Evolutionary conservation across 1,140 invertebrate genomes (phyloP), one percentile per base, ranked within the genome.

Genomic region (Alviniconcha marisindica): DNA sequence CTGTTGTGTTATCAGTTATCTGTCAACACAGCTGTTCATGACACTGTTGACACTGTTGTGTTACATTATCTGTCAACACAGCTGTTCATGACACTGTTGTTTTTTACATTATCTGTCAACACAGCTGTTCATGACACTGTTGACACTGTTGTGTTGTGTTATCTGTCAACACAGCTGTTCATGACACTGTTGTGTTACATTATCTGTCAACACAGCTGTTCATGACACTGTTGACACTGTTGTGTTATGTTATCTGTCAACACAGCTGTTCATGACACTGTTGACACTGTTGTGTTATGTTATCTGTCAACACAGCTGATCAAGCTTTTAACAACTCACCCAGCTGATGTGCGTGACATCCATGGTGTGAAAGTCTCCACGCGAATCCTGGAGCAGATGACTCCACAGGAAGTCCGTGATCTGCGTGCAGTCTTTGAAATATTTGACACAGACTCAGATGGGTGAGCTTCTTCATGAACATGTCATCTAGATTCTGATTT

Each of bases 361-460:
- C 90, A 92, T 88, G 90, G 90, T 31, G 86, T 91, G n/a, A 91
- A 90, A 88, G 89, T 92, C 1, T 89, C 89, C 10, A 88, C 85
- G 38, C 87, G 88, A 85, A 88, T 91, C 7, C 80, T 92, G 14
- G 87, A 91, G 21, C 83, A 92, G 69, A 79, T 92, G 14, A 92
- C 90, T n/a, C 85, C 92, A 63, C 88, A 91, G 66, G 92, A 93
- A 87, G 91, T 93, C 12, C 83, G 90, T 83, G 92, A 93, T 84
- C 84, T 93, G 5, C 82, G 89, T 73, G 78, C 88, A 48, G 90
- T 92, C 15, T 93, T 93, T 89, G 91, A 93, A 83, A 86, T 91
- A 60, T 92, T 93, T 87, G 92, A 93, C 86, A 82, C 86, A 10
- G 88, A 92, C 83, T 86, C 83, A 83, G 89, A 91, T 89, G 91